Evolutionary conservation across 2,113 vertebrate genomes (phyloP), one percentile per base, ranked within the genome.

Genomic region (Zosterops japonicus): DNA sequence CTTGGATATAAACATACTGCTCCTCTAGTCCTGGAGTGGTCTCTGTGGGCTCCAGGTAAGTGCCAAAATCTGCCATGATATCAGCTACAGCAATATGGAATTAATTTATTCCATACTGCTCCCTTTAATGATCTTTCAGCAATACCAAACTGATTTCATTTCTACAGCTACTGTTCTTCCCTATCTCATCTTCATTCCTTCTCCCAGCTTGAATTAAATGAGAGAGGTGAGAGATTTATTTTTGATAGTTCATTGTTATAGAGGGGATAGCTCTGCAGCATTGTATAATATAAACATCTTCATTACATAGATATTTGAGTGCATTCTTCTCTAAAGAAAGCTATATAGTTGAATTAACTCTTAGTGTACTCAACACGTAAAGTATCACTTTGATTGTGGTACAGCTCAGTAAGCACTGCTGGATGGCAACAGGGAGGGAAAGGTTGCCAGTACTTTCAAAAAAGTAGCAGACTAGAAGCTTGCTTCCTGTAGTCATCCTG

Each of bases 181-280:
- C 27, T 94, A 67, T 93, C 82, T 93, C 5, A 31, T 91, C 92
- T 93, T 93, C 82, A 81, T 90, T 95, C 47, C 77, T 44, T 59
- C 47, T 90, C 87, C 75, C 92, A 92, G 87, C 75, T 90, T 95
- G 95, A 95, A 91, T 86, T 80, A 96, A 93, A 79, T 91, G 92
- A 89, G 50, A 72, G 55, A 90, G 49, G 86, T 46, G 53, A 89
- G 55, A 95, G 82, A 95, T 91, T 88, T 94, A 90, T 91, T 95
- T 94, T 83, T 90, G 93, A 93, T 94, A 95, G 46, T 31, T 75
- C 55, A 60, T 86, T 95, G 67, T 95, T 94, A 80, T 28, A 83
- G 81, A 74, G 60, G 17, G 57, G 83, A 80, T 77, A 60, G 47
- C 69, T 95, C 53, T 88, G 55, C 72, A 84, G 52, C 42, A 56